Percentiles rank a stretch among this genome's conserved stretches.
Conservation (phyloP, 2,797 vertebrate species). For the Parotocinclus haroldoi region DNA sequence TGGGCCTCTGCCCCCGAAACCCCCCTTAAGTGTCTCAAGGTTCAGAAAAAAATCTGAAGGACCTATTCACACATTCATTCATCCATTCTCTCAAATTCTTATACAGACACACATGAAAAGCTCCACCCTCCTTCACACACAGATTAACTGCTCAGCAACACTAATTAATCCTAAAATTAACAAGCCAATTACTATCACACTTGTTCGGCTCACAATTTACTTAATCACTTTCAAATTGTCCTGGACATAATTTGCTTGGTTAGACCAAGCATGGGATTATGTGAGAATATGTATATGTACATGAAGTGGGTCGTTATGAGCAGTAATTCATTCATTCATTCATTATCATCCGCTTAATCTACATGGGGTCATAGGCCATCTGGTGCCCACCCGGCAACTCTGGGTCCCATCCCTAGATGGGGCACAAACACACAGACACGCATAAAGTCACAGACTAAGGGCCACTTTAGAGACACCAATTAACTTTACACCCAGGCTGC, state of each 20-base stretch:
- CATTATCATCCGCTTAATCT: too few relatives aligned
- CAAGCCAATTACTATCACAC: constrained; percentile 82
- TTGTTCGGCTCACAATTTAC: constrained; percentile 86
- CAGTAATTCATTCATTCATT: too few relatives aligned
- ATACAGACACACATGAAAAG: constrained; percentile 36
- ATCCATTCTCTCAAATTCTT: constrained; percentile 45
- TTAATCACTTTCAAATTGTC: constrained; percentile 83
- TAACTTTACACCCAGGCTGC: too few relatives aligned
- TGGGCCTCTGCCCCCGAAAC: constrained; percentile 44
- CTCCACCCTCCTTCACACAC: constrained; percentile 6
- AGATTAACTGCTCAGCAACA: constrained; percentile 58
- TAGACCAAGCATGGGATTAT: constrained; percentile 55
- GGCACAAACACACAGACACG: too few relatives aligned
- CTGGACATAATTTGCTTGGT: constrained; percentile 68
- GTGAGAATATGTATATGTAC: background rate
- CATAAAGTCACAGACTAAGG: too few relatives aligned
- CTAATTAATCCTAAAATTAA: constrained; percentile 81
- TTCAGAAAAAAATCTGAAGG: constrained; percentile 77
- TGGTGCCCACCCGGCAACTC: too few relatives aligned
- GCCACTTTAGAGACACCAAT: too few relatives aligned
- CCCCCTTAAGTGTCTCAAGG: constrained; percentile 73
- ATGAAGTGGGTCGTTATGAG: too few relatives aligned
- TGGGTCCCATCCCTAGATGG: too few relatives aligned
- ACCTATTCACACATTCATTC: constrained; percentile 70
- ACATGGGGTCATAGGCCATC: too few relatives aligned